Conservation (phyloP, 2,888 invertebrate species). For the Brachynemurus nebulosus region DNA sequence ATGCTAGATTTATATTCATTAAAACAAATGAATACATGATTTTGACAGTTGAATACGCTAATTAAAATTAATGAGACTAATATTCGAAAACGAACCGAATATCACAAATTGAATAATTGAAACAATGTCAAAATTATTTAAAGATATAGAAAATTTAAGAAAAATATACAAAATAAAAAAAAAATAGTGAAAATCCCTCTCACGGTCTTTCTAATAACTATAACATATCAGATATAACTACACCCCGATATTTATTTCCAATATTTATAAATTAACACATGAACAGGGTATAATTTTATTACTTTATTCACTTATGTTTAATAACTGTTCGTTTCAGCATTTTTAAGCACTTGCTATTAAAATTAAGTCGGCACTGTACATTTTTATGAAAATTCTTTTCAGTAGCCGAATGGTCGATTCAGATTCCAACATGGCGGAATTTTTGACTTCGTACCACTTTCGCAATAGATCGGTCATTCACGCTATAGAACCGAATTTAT, state of each 20-base stretch:
- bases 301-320: slow-evolving; percentile 5
- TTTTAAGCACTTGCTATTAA: slow-evolving; percentile 6
- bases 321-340: slow-evolving; percentile 4
- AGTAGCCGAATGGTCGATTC: slow-evolving; percentile 8
- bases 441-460: slow-evolving; percentile 5
- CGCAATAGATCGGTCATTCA: slow-evolving; percentile 5
- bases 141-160: neutral
- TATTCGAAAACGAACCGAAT: no score
- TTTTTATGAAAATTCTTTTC: slow-evolving; percentile 5
- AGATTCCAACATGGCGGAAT: slow-evolving; percentile 9
- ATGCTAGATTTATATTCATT: no score
- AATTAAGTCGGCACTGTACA: slow-evolving; percentile 1
- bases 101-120: no score
- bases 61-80: no score
- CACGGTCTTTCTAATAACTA: slow-evolving; percentile 8
- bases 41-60: no score
- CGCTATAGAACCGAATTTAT: neutral
- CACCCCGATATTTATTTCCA: slow-evolving; percentile 7
- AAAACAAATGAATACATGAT: no score
- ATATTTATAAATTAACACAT: slow-evolving; percentile 1
- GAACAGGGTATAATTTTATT: slow-evolving; percentile 3
- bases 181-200: slow-evolving; percentile 6
- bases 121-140: no score
- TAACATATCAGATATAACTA: slow-evolving; percentile 8
- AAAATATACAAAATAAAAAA: neutral